A percentile compares a stretch with the other conserved stretches of the same genome.
phyloP scores from a whole-genome alignment of 2,113 vertebrate species.

The Synodontis membranacea region DNA sequence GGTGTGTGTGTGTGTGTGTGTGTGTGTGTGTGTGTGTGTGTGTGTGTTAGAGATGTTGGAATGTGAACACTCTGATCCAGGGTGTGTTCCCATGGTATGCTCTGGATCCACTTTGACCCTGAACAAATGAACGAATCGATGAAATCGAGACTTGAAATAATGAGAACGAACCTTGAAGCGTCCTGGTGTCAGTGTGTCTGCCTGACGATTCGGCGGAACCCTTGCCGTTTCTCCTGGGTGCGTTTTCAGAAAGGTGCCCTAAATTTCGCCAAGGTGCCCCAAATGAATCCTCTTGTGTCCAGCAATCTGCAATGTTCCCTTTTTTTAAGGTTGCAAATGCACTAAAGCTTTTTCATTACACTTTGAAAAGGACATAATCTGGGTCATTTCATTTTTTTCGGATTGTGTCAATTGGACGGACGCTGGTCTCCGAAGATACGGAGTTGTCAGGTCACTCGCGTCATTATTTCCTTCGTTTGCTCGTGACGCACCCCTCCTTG shows the following conservation, averaged over 20 bases:
- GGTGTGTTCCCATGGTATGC: background rate
- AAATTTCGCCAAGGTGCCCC: slow-evolving; percentile 20
- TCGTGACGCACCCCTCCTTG: background rate
- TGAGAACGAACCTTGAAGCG: background rate
- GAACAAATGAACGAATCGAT: background rate
- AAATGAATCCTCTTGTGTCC: slow-evolving; percentile 30
- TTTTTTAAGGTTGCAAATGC: slow-evolving; percentile 15
- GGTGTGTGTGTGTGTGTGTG: no score
- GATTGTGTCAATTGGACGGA: slow-evolving; percentile 25
- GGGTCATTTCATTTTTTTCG: slow-evolving; percentile 14
- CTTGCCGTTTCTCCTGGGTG: background rate
- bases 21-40: no score
- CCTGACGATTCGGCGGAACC: background rate
- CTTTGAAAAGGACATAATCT: slow-evolving; percentile 27
- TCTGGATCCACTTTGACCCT: no score
- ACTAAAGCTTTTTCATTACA: slow-evolving; percentile 12
- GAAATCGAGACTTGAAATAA: background rate
- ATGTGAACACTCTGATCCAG: background rate
- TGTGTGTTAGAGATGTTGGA: background rate
- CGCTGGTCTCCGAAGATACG: background rate
- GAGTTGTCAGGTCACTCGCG: background rate
- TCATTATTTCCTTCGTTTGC: background rate
- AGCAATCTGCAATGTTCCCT: slow-evolving; percentile 16
- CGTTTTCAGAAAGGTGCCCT: slow-evolving; percentile 10
- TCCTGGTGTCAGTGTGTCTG: background rate